Conservation (phyloP, 2,888 invertebrate species). For the Papilio elwesi region DNA sequence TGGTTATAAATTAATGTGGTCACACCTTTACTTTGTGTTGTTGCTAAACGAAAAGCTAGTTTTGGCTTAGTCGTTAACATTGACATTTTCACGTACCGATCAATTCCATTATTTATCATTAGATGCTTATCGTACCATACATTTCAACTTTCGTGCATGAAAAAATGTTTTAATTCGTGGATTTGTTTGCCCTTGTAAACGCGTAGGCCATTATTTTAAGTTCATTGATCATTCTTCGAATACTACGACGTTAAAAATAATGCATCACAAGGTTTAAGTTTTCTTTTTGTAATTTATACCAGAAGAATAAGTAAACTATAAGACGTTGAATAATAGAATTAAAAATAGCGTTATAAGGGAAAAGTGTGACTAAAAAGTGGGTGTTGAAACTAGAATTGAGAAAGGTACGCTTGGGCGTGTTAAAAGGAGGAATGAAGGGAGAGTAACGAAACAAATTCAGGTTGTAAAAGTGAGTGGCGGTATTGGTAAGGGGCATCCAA, state of each 20-base stretch:
- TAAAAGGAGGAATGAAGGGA: too few species aligned
- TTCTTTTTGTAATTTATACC: background rate
- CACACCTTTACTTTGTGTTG: slow-evolving; percentile 31
- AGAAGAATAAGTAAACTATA: too few species aligned
- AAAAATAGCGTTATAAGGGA: too few species aligned
- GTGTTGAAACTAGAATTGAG: too few species aligned
- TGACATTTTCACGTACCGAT: slow-evolving; percentile 46
- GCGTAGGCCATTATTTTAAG: background rate
- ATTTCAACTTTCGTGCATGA: slow-evolving; percentile 32
- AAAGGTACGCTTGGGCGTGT: too few species aligned
- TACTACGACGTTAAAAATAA: background rate
- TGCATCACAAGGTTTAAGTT: background rate
- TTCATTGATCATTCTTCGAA: slow-evolving; percentile 11
- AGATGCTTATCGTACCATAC: slow-evolving; percentile 38
- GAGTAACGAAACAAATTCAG: too few species aligned
- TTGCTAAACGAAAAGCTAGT: slow-evolving; percentile 39
- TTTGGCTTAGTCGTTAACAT: slow-evolving; percentile 47
- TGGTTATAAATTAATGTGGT: slow-evolving; percentile 1
- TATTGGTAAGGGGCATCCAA: too few species aligned
- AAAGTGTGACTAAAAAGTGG: too few species aligned
- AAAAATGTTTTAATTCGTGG: slow-evolving; percentile 12
- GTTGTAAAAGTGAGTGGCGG: too few species aligned
- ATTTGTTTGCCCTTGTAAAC: slow-evolving; percentile 17
- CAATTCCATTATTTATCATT: slow-evolving; percentile 37
- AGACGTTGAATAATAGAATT: too few species aligned